A percentile compares a stretch with the other conserved stretches of the same genome.
phyloP scores from a whole-genome alignment of 2,113 vertebrate species.

The Proteles cristata region DNA sequence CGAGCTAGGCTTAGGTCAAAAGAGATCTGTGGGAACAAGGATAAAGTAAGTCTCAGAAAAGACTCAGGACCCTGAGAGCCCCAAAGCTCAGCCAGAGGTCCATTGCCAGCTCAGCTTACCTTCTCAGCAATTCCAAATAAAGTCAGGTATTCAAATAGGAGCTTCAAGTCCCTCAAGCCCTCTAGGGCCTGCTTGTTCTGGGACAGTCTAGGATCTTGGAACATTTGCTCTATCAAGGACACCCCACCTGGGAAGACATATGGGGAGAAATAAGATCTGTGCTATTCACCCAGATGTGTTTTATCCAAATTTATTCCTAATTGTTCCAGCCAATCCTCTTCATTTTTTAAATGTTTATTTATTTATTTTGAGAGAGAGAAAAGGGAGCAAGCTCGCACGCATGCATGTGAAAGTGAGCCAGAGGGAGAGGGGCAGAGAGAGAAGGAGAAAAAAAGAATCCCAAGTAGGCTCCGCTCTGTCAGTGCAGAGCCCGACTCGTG shows the following conservation, averaged over 20 bases:
- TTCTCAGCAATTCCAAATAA: slow-evolving; percentile 91
- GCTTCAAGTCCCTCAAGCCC: slow-evolving; percentile 89
- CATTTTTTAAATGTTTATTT: not conserved
- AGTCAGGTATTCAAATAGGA: slow-evolving; percentile 91
- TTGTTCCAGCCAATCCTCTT: not conserved
- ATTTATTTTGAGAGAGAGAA: too few species aligned
- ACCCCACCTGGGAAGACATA: slow-evolving; percentile 85
- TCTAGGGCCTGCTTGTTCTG: slow-evolving; percentile 86
- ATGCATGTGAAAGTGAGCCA: too few species aligned
- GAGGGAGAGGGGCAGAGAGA: too few species aligned
- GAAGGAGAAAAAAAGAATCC: too few species aligned
- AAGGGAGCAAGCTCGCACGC: too few species aligned
- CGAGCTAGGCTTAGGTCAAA: slow-evolving; percentile 93
- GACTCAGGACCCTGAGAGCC: accelerated
- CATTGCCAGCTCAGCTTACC: slow-evolving; percentile 81
- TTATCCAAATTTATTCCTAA: slow-evolving; percentile 33
- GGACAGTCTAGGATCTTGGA: slow-evolving; percentile 88
- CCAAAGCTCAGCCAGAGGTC: not conserved
- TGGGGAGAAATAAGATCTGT: not conserved
- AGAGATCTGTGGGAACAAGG: slow-evolving; percentile 84
- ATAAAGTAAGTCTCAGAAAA: not conserved
- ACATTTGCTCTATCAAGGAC: slow-evolving; percentile 88
- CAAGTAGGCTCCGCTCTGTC: too few species aligned
- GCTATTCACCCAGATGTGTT: not conserved
- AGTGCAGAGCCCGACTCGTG: too few species aligned